Base-by-base conservation (phyloP, 2,113 vertebrate genomes). In the Chloroceryle aenea region DNA sequence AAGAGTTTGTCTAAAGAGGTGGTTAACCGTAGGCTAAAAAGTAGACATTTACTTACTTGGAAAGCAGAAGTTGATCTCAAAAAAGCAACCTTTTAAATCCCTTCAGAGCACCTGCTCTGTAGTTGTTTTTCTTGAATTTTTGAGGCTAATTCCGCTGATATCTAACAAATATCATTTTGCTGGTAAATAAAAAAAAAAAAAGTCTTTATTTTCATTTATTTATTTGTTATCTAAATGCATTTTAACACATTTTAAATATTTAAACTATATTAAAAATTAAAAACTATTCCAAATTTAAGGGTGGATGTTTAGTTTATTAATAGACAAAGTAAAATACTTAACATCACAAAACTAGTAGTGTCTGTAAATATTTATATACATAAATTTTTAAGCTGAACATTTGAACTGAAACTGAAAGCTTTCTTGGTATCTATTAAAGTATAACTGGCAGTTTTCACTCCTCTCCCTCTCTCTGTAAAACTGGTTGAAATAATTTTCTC, bases 401-500 rank as follows among this genome's bases (percentile, higher is more conserved):
- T 61, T 79, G 43, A 79, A 23, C 6, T 34, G 8, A 55, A 69
- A 3, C 26, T 73, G 4, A 4, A 71, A 43, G 21, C 1, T n/a
- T 72, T 74, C 13, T 19, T 67, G 2, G 1, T 62, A 63, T 40
- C 38, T 48, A 3, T 8, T 14, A 10, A 58, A 43, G 11, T 38
- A 18, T 32, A 58, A n/a, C 38, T 45, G 14, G 36, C 1, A 30
- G 48, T 63, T 80, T 90, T 77, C 3, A 40, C 23, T 76, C 30
- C 7, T 3, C 2, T 34, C 10, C 58, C 3, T 1, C 1, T 17
- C 10, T 36, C 9, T 6, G 14, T 27, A 23, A 2, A 71, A 67
- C 5, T 63, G 20, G 7, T 14, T 67, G 23, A 80, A 80, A 63
- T 63, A 43, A 43, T 53, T 84, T 75, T 1, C 8, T 48, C 6